phyloP scores from a whole-genome alignment of 2,888 invertebrate species.

The Priapulus caudatus region DNA sequence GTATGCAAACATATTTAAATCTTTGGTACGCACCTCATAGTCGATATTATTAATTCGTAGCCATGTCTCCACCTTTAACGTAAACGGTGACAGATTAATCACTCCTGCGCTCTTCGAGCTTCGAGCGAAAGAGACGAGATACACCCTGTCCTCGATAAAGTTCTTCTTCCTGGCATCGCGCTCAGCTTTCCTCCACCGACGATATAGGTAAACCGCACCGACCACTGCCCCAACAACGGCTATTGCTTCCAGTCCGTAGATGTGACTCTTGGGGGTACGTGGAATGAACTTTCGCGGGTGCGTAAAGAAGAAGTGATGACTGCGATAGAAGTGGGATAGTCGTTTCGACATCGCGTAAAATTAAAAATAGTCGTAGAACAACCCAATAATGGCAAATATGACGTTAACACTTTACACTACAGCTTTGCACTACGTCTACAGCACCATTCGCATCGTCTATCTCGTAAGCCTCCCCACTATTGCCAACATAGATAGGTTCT shows the following conservation, averaged over 20 bases:
- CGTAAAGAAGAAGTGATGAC: not conserved
- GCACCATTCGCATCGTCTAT: no score
- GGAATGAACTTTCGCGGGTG: no score
- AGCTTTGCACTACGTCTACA: no score
- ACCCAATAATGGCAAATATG: no score
- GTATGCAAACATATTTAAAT: no score
- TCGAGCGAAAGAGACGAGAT: not conserved
- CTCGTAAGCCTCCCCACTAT: no score
- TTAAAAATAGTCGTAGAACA: no score
- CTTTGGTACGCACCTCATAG: conserved; percentile 60
- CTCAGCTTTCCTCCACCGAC: not conserved
- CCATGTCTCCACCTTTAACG: conserved; percentile 92
- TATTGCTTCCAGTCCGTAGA: not conserved
- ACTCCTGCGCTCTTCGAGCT: not conserved
- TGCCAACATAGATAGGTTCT: no score
- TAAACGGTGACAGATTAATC: conserved; percentile 65
- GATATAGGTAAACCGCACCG: not conserved
- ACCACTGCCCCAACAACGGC: not conserved
- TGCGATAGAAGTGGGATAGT: not conserved
- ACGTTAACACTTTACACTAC: no score
- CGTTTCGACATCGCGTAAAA: not conserved
- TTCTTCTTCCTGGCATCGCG: not conserved
- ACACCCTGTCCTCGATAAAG: not conserved
- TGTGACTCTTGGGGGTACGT: not conserved
- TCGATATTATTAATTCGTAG: conserved; percentile 76